Evolutionary conservation across 2,888 invertebrate genomes (phyloP).

Genomic region (Clostera curtula): DNA sequence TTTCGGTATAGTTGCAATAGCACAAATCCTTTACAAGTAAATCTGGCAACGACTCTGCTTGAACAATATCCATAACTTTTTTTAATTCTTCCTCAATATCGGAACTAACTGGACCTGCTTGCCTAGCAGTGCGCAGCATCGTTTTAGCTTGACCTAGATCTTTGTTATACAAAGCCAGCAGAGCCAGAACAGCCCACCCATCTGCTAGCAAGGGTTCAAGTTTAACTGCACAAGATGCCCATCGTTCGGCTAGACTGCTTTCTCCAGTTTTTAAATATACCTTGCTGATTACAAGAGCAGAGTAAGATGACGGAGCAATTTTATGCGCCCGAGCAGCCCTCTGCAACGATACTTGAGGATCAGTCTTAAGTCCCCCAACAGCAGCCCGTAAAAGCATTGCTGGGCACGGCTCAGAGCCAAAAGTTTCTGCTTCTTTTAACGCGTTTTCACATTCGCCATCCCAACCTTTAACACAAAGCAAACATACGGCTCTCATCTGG

Average conservation of each 20-base stretch:
- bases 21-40: slow-evolving; percentile 47
- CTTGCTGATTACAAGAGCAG: slow-evolving; percentile 48
- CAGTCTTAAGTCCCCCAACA: slow-evolving; percentile 28
- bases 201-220: slow-evolving; percentile 53
- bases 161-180: slow-evolving; percentile 45
- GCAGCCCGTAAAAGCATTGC: slow-evolving; percentile 46
- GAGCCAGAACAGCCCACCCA: slow-evolving; percentile 57
- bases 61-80: slow-evolving; percentile 33
- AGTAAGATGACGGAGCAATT: slow-evolving; percentile 44
- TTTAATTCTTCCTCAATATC: slow-evolving; percentile 46
- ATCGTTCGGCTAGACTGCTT: slow-evolving; percentile 45
- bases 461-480: slow-evolving; percentile 42
- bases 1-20: slow-evolving; percentile 11
- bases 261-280: slow-evolving; percentile 42
- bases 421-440: slow-evolving; percentile 39
- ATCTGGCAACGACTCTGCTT: slow-evolving; percentile 41
- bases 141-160: slow-evolving; percentile 43
- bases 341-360: slow-evolving; percentile 46
- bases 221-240: slow-evolving; percentile 55
- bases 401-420: slow-evolving; percentile 40
- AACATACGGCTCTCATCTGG: slow-evolving; percentile 50
- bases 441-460: slow-evolving; percentile 44
- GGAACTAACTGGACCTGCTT: slow-evolving; percentile 45
- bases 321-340: slow-evolving; percentile 56
- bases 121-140: slow-evolving; percentile 53